Evolutionary conservation across 1,140 invertebrate species (phyloP).

Genomic region (Oscheius sp.): DNA sequence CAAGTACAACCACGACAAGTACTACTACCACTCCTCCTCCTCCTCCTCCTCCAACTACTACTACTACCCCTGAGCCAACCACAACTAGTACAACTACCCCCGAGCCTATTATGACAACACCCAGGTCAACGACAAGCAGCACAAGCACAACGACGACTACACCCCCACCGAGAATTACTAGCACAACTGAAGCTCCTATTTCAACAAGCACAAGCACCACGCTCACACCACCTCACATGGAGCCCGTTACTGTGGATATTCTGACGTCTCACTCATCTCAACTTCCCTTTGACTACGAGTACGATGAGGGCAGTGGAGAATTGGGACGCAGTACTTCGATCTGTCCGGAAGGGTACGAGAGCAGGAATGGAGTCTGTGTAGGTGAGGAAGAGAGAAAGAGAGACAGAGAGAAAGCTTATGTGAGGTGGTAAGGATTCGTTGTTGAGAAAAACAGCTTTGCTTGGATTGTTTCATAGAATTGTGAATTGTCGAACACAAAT

Average conservation of each 20-base stretch:
- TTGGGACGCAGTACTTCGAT: not conserved
- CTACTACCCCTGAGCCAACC: not conserved
- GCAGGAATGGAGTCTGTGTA: not conserved
- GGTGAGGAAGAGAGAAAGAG: not conserved
- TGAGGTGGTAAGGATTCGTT: no score
- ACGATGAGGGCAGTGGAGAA: not conserved
- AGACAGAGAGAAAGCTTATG: not conserved
- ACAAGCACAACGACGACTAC: not conserved
- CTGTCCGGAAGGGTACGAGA: not conserved
- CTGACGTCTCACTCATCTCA: not conserved
- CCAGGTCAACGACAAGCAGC: not conserved
- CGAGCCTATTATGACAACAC: no score
- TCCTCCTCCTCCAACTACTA: not conserved
- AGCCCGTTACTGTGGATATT: not conserved
- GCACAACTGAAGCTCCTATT: no score
- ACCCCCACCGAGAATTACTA: not conserved
- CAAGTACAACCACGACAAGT: not conserved
- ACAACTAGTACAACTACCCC: not conserved
- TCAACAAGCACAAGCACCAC: not conserved
- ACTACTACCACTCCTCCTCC: not conserved
- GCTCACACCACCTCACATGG: not conserved
- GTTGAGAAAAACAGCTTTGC: no score
- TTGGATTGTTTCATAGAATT: no score
- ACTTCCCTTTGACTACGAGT: not conserved
- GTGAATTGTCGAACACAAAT: no score